Conservation (phyloP, 2,797 vertebrate species). For the Sternarchorhynchus goeldii region DNA sequence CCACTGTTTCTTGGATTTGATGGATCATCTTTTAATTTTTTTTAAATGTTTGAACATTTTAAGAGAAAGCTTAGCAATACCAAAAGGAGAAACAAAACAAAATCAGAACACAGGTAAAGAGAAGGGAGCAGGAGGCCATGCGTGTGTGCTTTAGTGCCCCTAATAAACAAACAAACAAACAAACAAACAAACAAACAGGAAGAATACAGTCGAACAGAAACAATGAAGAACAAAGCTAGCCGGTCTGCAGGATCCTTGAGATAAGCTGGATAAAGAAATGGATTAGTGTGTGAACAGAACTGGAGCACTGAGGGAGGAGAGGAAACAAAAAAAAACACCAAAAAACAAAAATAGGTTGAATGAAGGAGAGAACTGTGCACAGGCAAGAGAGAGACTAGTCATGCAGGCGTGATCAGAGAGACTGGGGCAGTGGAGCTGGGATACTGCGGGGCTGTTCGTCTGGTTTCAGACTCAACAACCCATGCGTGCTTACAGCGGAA, state of each 20-base stretch:
- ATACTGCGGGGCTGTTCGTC: slow-evolving; percentile 70
- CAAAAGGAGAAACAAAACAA: too few species aligned
- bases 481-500: too few species aligned
- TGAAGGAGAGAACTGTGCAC: slow-evolving; percentile 60
- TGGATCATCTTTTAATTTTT: too few species aligned
- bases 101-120: neutral
- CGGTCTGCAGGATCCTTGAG: slow-evolving; percentile 62
- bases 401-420: slow-evolving; percentile 45
- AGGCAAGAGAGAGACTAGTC: slow-evolving; percentile 59
- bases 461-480: slow-evolving; percentile 16
- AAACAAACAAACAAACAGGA: slow-evolving; percentile 38
- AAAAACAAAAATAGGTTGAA: slow-evolving; percentile 34
- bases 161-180: slow-evolving; percentile 29
- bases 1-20: too few species aligned
- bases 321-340: slow-evolving; percentile 48
- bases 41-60: too few species aligned
- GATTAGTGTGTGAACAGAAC: slow-evolving; percentile 66
- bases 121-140: slow-evolving; percentile 38
- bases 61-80: too few species aligned
- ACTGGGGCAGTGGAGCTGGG: slow-evolving; percentile 64
- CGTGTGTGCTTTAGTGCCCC: slow-evolving; percentile 62
- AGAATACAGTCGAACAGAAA: slow-evolving; percentile 43
- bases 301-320: slow-evolving; percentile 6
- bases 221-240: slow-evolving; percentile 23
- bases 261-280: slow-evolving; percentile 67